Evolutionary conservation across 2,113 vertebrate species (phyloP).

Genomic region (Polyodon spathula): DNA sequence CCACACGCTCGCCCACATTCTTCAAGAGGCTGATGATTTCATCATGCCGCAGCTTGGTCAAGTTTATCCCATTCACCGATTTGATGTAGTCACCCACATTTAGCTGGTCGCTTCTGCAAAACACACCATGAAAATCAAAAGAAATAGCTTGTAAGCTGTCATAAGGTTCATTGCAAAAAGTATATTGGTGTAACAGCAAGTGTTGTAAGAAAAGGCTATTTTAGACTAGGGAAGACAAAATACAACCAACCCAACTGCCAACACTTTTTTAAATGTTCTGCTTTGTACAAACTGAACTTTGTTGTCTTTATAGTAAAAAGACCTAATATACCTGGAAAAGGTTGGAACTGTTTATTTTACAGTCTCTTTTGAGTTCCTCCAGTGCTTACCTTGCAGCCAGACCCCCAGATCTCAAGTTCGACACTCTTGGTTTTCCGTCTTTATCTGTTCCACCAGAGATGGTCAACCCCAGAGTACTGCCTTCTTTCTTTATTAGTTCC

Average conservation of each 20-base stretch:
- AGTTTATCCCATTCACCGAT: constrained; percentile 89
- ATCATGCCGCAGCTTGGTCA: constrained; percentile 84
- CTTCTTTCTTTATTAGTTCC: constrained; percentile 92
- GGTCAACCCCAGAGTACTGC: constrained; percentile 87
- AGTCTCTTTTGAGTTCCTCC: neutral
- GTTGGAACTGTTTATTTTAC: no score
- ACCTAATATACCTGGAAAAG: no score
- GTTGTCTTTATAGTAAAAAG: no score
- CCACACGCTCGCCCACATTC: constrained; percentile 88
- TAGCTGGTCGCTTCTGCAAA: constrained; percentile 82
- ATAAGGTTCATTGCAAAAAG: neutral
- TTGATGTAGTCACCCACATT: constrained; percentile 93
- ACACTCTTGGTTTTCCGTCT: constrained; percentile 89
- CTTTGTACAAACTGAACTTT: no score
- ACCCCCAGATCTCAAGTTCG: constrained; percentile 85
- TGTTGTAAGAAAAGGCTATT: no score
- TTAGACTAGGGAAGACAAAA: no score
- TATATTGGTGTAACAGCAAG: neutral
- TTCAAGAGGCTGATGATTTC: constrained; percentile 94
- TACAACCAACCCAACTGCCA: no score
- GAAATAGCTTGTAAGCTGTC: neutral
- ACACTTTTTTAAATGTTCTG: no score
- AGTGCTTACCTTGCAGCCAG: constrained; percentile 85
- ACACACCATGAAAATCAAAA: neutral
- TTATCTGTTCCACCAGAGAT: constrained; percentile 96